phyloP scores from a whole-genome alignment of 2,797 vertebrate species.

The Labeo calbasu region DNA sequence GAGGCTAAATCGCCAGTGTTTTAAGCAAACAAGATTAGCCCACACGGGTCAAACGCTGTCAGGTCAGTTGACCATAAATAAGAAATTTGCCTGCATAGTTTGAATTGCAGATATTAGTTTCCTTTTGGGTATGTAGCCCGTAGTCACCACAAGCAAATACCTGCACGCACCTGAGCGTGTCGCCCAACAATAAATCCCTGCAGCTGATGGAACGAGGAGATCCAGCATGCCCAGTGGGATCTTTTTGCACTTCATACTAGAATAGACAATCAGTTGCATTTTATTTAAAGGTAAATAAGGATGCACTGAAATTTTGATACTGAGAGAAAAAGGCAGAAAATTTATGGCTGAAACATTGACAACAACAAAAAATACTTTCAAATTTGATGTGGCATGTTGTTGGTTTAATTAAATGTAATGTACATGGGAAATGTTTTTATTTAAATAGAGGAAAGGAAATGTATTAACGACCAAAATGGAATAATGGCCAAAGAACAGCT shows the following conservation, averaged over 20 bases:
- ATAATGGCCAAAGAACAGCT: not conserved
- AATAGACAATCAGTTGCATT: not conserved
- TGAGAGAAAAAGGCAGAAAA: too few relatives aligned
- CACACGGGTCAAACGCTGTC: slow-evolving; percentile 1
- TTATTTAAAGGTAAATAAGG: not conserved
- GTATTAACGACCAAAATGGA: not conserved
- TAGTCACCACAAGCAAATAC: slow-evolving; percentile 25
- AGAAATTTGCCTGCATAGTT: not conserved
- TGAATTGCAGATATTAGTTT: slow-evolving; percentile 38
- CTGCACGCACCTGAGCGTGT: slow-evolving; percentile 21
- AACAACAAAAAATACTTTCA: too few relatives aligned
- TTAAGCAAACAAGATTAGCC: not conserved
- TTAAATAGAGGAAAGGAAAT: not conserved
- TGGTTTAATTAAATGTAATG: not conserved
- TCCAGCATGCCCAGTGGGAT: not conserved
- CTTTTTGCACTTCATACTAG: not conserved
- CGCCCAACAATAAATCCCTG: slow-evolving; percentile 9
- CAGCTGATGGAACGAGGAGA: slow-evolving; percentile 7
- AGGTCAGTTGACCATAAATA: slow-evolving; percentile 27
- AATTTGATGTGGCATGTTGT: too few relatives aligned
- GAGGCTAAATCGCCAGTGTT: not conserved
- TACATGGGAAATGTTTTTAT: not conserved
- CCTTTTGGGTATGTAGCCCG: not conserved
- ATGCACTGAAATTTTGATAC: too few relatives aligned
- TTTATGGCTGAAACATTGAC: too few relatives aligned